A percentile compares a stretch with the other conserved stretches of the same genome.
Conservation (phyloP, 2,797 vertebrate genomes). For the Linurgus olivaceus region DNA sequence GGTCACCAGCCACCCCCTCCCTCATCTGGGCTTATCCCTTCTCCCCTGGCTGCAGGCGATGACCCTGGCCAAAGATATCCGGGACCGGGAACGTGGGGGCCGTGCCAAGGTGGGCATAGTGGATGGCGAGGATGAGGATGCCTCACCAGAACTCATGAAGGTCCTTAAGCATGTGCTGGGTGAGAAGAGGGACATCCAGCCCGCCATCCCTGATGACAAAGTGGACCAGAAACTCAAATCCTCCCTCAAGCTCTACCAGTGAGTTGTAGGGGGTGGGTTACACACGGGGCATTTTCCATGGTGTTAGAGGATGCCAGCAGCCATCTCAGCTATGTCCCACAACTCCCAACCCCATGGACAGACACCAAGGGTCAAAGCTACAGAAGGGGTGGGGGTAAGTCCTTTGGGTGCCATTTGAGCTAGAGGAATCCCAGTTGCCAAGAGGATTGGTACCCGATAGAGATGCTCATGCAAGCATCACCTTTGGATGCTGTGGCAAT, state of each 20-base stretch:
- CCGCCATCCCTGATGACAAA: conserved; percentile 70
- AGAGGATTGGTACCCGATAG: fast-evolving
- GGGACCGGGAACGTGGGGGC: conserved; percentile 85
- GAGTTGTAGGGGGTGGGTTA: conserved; percentile 35
- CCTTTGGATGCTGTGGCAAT: not conserved
- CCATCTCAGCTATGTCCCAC: not conserved
- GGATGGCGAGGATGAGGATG: conserved; percentile 79
- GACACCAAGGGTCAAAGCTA: not conserved
- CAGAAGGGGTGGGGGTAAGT: not conserved
- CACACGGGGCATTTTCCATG: fast-evolving
- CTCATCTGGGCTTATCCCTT: not conserved
- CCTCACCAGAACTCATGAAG: conserved; percentile 78
- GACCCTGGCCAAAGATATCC: conserved; percentile 87
- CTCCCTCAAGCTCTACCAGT: conserved; percentile 86
- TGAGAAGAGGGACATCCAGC: conserved; percentile 73
- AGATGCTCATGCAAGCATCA: fast-evolving
- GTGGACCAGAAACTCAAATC: conserved; percentile 79
- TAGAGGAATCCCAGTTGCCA: not conserved
- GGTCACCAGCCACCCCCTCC: not conserved
- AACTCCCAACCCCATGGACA: not conserved
- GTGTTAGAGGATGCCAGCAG: not conserved
- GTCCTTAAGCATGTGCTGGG: conserved; percentile 79
- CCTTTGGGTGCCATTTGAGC: not conserved
- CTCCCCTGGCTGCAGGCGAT: conserved; percentile 73
- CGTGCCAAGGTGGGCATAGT: conserved; percentile 81